A percentile compares a stretch with the other conserved stretches of the same genome.
phyloP scores from a whole-genome alignment of 2,113 vertebrate genomes.

The Oceanodroma tethys region DNA sequence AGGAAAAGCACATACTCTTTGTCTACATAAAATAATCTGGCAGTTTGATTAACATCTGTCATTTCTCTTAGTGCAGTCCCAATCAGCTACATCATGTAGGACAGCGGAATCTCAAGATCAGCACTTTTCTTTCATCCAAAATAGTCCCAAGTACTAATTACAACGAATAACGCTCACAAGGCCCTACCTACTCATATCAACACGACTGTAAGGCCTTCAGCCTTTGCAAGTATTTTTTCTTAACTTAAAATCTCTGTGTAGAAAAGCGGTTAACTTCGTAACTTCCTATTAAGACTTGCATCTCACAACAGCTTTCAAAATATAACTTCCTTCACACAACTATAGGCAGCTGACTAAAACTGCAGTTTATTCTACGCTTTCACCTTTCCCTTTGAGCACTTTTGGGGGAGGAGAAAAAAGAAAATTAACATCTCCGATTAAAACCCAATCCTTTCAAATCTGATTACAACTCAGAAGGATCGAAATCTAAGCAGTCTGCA shows the following conservation, averaged over 20 bases:
- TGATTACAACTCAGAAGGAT: not conserved
- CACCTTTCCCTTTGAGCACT: not conserved
- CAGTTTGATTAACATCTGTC: not conserved
- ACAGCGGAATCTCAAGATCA: not conserved
- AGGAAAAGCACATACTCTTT: not conserved
- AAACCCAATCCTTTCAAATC: not conserved
- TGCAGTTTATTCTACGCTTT: rapidly evolving
- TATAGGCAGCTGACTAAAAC: not conserved
- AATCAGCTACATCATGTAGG: not conserved
- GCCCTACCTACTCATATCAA: not conserved
- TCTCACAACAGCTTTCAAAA: not conserved
- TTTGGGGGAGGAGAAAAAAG: not conserved
- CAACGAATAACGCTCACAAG: not conserved
- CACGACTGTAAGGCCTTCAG: not conserved
- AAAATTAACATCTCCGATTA: not conserved
- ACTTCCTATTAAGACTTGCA: not conserved
- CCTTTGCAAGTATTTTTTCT: not conserved
- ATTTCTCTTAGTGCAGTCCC: not conserved
- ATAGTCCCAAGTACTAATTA: not conserved
- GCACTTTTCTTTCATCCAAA: not conserved
- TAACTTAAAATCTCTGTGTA: not conserved
- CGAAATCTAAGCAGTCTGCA: not conserved
- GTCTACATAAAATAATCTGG: not conserved
- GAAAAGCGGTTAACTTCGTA: not conserved
- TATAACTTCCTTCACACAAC: not conserved